Percentiles rank a stretch among this genome's conserved stretches.
Evolutionary conservation across 2,797 vertebrate species (phyloP).

Genomic region (Siniperca undulata): DNA sequence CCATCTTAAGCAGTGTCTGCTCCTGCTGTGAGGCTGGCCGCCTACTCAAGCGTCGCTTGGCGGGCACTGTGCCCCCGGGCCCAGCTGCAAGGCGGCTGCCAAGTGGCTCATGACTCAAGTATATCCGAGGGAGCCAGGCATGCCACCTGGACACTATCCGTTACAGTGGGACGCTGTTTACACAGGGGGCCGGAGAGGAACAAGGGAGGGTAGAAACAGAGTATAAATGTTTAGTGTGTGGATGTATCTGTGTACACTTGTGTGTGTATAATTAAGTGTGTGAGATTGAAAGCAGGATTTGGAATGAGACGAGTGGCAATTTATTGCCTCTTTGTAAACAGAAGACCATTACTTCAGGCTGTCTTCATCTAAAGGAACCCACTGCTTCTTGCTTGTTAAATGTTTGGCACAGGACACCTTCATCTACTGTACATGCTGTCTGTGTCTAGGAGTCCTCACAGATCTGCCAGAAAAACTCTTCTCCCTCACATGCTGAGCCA

Average conservation of each 20-base stretch:
- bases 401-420: conserved; percentile 31
- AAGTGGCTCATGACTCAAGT: conserved; percentile 48
- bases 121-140: conserved; percentile 52
- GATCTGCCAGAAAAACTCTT: background rate
- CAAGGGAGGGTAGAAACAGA: conserved; percentile 3
- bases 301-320: background rate
- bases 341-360: conserved; percentile 33
- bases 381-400: conserved; percentile 17
- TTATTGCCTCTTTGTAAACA: conserved; percentile 50
- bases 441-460: background rate
- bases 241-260: conserved; percentile 30
- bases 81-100: conserved; percentile 67
- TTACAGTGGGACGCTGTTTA: conserved; percentile 65
- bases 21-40: conserved; percentile 67
- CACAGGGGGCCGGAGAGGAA: conserved; percentile 36
- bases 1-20: conserved; percentile 63
- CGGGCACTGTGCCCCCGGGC: conserved; percentile 50
- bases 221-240: conserved; percentile 32
- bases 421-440: conserved; percentile 22
- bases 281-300: conserved; percentile 35
- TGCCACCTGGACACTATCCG: conserved; percentile 70
- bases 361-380: conserved; percentile 21
- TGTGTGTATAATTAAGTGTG: conserved; percentile 32
- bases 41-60: conserved; percentile 58
- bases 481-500: conserved; percentile 3